Evolutionary conservation across 2,888 invertebrate genomes (phyloP), one percentile per base, ranked within the genome.

Genomic region (Ophion ventricosus): DNA sequence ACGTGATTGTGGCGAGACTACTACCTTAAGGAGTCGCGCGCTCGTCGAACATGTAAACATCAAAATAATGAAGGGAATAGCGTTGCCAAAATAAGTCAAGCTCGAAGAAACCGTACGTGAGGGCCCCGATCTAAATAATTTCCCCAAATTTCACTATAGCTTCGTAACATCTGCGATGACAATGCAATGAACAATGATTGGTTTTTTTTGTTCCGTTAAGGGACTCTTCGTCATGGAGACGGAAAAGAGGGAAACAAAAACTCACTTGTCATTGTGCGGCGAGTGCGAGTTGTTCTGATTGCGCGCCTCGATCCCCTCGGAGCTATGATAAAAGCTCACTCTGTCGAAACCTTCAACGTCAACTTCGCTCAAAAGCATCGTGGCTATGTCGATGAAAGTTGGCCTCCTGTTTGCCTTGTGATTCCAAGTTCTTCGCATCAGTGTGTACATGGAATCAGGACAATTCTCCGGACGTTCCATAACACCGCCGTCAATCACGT

Each of bases 401-500:
- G 99, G 99, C 81, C 99, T 95, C 74, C 95, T 94, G 54, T 94
- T 94, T 0, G 97, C 96, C 88, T 97, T 96, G 93, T 97, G 97
- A 90, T 96, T 95, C 99, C 99, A 99, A 93, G 99, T 99, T 86
- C 95, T 95, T 88, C 96, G 95, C 99, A 99, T 99, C 87, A 99
- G 94, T 87, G 96, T 95, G 94, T 98, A 98, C 93, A 99, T 94
- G 89, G 97, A 96, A 91, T 98, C 97, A 1, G 99, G 99, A 93
- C 99, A 99, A 93, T 98, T 97, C 93, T 98, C 98, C 0, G 99
- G 99, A 84, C 97, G 96, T 93, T 98, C 98, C 98, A 99, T 98
- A 66, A 98, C 97, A 78, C 98, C 97, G 74, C 98, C 98, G 89
- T 97, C 97, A 86, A 97, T 97, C 83, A 99, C 98, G 94, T 97